Evolutionary conservation across 2,797 vertebrate species (phyloP), one percentile per base, ranked within the genome.

Genomic region (Notamacropus eugenii): DNA sequence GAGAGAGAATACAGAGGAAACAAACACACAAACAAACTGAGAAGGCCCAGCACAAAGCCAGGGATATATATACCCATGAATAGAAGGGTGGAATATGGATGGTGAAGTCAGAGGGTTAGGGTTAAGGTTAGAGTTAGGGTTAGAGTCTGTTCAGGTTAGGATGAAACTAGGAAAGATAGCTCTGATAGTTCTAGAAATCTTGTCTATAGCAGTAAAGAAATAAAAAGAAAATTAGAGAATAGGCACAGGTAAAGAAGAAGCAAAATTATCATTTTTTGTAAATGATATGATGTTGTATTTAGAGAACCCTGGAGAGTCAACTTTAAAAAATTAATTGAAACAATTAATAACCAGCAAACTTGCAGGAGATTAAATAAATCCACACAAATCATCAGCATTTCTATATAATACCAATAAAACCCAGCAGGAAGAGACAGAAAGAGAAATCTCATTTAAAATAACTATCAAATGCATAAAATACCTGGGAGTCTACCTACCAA

Each of bases 181-280:
- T 46, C 40, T 87, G 74, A 87, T 10, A 87, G 9, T 87, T 27
- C 9, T 50, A 87, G 40, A 92, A 95, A 27, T 50, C 9, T 24
- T 67, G 74, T 27, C 6, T 46, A 59, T n/a, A 93, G 56, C 82
- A 90, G 50, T 92, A 40, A 93, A 91, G 46, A 6, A 57, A 67
- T 56, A 56, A 90, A 91, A 93, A 94, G 4, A 74, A 91, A 40
- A 50, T 40, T 46, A 91, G n/a, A 1, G 16, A 59, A 96, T 82
- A 93, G 54, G 55, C 46, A 91, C 57, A 91, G 93, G 90, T 40
- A 94, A 40, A 94, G 59, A 90, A 94, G 54, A 57, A 94, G 92
- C 5, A 87, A 87, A 87, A 50, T 50, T 46, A 50, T 50, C 9
- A 27, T 3, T 87, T 87, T 74, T 50, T 46, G 22, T 9, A 50